A percentile compares a stretch with the other conserved stretches of the same genome.
These are phyloP conservation scores for Leucopsar rothschildi DNA, from an alignment of 2,113 vertebrate species.

Conservation along the genomic window DNA sequence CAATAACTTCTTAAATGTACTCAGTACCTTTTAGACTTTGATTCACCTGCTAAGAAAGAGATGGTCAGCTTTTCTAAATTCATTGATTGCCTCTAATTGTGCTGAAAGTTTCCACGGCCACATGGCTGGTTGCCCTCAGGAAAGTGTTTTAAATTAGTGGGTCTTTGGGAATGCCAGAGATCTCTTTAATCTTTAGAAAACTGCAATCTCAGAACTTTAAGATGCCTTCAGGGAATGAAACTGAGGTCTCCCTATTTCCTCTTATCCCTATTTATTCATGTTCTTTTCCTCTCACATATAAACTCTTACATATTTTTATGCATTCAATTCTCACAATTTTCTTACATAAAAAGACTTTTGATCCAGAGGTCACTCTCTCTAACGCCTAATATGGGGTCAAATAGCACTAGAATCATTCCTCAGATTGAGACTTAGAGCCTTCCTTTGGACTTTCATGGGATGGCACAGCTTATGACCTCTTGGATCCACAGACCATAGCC, in stretches of 20 bases:
- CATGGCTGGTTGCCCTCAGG: neutral
- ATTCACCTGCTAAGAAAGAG: neutral
- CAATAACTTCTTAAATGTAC: neutral
- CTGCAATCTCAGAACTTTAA: neutral
- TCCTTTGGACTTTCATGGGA: neutral
- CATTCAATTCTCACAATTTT: neutral
- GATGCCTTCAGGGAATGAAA: neutral
- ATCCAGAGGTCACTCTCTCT: neutral
- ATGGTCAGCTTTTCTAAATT: neutral
- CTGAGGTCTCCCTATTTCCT: neutral
- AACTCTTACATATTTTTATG: neutral
- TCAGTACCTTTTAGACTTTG: neutral
- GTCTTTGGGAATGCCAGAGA: neutral
- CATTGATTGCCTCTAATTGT: neutral
- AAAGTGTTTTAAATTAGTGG: neutral
- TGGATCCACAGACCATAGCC: neutral
- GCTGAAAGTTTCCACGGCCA: neutral
- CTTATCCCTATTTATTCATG: neutral
- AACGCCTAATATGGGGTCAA: neutral
- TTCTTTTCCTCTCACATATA: neutral
- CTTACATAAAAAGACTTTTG: neutral
- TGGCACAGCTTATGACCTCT: neutral
- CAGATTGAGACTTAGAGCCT: neutral
- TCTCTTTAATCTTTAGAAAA: neutral
- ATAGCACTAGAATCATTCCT: neutral